Evolutionary conservation across 2,888 invertebrate genomes (phyloP).

Genomic region (Cantharis flavilabris): DNA sequence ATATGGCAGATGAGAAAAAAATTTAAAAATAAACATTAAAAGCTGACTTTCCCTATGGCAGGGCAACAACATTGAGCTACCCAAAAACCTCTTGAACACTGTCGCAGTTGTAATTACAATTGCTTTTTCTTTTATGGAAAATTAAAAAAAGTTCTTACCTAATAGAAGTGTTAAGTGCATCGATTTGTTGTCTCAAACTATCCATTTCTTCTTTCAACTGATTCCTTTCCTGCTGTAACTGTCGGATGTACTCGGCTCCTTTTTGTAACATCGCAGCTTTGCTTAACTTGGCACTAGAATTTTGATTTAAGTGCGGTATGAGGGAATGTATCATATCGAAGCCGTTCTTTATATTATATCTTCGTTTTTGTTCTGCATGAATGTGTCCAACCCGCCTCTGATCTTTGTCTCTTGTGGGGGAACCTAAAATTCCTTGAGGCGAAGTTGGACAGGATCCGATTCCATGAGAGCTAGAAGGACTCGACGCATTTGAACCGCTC

Average conservation of each 20-base stretch:
- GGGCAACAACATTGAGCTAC: too few species aligned
- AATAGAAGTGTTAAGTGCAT: slow-evolving; percentile 86
- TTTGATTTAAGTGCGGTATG: slow-evolving; percentile 88
- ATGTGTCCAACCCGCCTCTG: slow-evolving; percentile 87
- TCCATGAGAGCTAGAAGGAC: slow-evolving; percentile 57
- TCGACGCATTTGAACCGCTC: slow-evolving; percentile 50
- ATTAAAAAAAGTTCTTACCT: slow-evolving; percentile 63
- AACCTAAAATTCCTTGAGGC: slow-evolving; percentile 58
- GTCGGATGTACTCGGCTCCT: slow-evolving; percentile 93
- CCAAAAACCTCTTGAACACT: too few species aligned
- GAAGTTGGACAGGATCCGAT: slow-evolving; percentile 64
- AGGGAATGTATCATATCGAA: slow-evolving; percentile 92
- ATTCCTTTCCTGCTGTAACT: slow-evolving; percentile 82
- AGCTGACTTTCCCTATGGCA: too few species aligned
- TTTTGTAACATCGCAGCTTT: slow-evolving; percentile 97
- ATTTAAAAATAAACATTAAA: too few species aligned
- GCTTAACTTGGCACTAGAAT: slow-evolving; percentile 88
- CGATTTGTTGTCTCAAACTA: slow-evolving; percentile 83
- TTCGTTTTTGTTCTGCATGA: slow-evolving; percentile 93
- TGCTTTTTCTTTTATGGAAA: too few species aligned
- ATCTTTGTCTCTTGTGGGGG: slow-evolving; percentile 61
- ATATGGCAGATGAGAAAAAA: too few species aligned
- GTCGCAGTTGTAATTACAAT: too few species aligned
- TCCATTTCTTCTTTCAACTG: slow-evolving; percentile 91
- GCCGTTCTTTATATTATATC: slow-evolving; percentile 95